phyloP scores from a whole-genome alignment of 2,113 vertebrate species.

The Murina feae region DNA sequence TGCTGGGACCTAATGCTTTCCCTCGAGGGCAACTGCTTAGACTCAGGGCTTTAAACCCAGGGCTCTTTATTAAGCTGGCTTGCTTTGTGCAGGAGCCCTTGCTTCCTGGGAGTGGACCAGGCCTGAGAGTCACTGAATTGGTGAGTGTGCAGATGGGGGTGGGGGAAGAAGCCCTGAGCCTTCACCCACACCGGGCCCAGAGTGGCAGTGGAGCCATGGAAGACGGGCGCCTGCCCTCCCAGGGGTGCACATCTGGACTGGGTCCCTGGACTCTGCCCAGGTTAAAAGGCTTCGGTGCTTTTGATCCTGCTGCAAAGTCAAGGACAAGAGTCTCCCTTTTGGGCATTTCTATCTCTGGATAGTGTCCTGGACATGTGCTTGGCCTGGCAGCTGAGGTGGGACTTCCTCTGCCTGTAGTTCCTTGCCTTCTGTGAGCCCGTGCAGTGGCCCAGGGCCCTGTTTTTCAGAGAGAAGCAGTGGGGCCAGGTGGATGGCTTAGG shows the following conservation, averaged over 20 bases:
- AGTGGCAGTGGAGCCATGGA: accelerated
- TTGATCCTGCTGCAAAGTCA: background rate
- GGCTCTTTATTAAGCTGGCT: background rate
- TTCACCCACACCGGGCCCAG: accelerated
- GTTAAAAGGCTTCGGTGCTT: accelerated
- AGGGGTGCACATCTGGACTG: accelerated
- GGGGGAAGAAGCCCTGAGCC: background rate
- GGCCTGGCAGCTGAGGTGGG: background rate
- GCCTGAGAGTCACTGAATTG: background rate
- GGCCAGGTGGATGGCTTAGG: no score
- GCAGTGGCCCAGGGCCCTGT: accelerated
- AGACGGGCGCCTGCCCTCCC: background rate
- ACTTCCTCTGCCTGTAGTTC: background rate
- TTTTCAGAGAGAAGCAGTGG: background rate
- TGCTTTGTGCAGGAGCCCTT: background rate
- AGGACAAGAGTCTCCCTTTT: background rate
- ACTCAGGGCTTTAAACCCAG: background rate
- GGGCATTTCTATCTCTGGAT: accelerated
- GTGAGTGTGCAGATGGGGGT: background rate
- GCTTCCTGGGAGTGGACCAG: background rate
- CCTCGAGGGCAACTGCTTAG: background rate
- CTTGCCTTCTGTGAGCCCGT: background rate
- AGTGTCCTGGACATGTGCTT: background rate
- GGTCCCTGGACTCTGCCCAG: accelerated
- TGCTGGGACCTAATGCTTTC: background rate